phyloP scores from a whole-genome alignment of 2,888 invertebrate species.

The Oscheius onirici region DNA sequence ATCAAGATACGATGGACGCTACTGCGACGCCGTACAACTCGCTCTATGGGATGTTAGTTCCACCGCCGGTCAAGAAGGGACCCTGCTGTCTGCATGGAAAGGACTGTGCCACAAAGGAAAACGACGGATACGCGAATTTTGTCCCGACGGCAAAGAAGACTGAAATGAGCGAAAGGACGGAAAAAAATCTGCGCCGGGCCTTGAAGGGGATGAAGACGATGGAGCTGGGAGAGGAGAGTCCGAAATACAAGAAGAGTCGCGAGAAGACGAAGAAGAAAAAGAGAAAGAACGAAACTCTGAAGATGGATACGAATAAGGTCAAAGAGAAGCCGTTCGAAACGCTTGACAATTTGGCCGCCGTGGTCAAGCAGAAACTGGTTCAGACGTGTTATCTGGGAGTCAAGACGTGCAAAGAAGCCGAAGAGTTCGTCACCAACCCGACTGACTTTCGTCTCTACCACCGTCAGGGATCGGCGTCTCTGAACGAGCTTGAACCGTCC shows the following conservation, averaged over 20 bases:
- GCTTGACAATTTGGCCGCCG: background rate
- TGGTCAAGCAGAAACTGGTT: background rate
- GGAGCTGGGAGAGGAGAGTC: slow-evolving; percentile 6
- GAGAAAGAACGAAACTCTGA: background rate
- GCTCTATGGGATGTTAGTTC: background rate
- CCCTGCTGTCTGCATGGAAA: slow-evolving; percentile 16
- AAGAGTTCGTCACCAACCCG: background rate
- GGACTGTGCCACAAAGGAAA: background rate
- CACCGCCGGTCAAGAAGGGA: background rate
- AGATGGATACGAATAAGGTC: background rate
- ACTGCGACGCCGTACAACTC: background rate
- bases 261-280: background rate
- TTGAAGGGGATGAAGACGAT: background rate
- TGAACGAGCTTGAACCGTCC: background rate
- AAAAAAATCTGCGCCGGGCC: background rate
- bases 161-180: background rate
- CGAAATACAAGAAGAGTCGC: too few relatives aligned
- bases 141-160: background rate
- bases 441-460: slow-evolving; percentile 13
- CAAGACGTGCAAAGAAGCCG: slow-evolving; percentile 10
- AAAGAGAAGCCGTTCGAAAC: slow-evolving; percentile 8
- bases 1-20: background rate
- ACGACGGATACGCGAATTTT: slow-evolving; percentile 16
- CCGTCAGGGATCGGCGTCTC: background rate
- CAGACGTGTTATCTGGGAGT: background rate